Evolutionary conservation across 2,113 vertebrate genomes (phyloP).

Genomic region (Shinisaurus crocodilurus): DNA sequence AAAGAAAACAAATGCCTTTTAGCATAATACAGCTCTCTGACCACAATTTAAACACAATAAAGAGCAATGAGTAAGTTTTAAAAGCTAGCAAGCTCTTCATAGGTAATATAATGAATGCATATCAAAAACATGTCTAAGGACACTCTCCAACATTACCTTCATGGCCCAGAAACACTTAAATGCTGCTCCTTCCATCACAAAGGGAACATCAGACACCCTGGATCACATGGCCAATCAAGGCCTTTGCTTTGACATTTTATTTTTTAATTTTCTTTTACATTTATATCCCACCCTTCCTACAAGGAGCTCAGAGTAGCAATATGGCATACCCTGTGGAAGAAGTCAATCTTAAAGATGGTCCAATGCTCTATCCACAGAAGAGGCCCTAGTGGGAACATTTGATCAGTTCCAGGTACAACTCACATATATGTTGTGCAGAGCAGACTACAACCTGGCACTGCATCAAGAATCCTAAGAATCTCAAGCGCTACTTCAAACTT

Average conservation of each 20-base stretch:
- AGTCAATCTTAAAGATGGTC: neutral
- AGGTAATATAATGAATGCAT: neutral
- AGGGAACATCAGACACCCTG: neutral
- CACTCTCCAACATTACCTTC: neutral
- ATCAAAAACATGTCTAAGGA: neutral
- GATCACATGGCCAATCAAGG: neutral
- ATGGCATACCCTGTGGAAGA: neutral
- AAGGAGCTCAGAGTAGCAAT: neutral
- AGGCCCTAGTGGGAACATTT: neutral
- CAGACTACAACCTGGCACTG: neutral
- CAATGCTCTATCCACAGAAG: neutral
- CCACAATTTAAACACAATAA: conserved; percentile 25
- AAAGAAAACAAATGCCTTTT: conserved; percentile 48
- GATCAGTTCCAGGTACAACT: neutral
- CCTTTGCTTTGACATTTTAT: too few species aligned
- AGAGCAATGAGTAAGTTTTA: conserved; percentile 2
- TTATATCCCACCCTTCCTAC: neutral
- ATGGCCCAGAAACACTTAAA: neutral
- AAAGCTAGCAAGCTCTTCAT: neutral
- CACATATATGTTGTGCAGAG: neutral
- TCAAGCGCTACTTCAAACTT: neutral
- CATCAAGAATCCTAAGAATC: conserved; percentile 1
- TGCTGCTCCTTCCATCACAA: neutral
- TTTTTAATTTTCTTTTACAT: neutral
- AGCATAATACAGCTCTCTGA: conserved; percentile 41